Conservation (phyloP, 2,888 invertebrate genomes). For the Ceraclea dissimilis region DNA sequence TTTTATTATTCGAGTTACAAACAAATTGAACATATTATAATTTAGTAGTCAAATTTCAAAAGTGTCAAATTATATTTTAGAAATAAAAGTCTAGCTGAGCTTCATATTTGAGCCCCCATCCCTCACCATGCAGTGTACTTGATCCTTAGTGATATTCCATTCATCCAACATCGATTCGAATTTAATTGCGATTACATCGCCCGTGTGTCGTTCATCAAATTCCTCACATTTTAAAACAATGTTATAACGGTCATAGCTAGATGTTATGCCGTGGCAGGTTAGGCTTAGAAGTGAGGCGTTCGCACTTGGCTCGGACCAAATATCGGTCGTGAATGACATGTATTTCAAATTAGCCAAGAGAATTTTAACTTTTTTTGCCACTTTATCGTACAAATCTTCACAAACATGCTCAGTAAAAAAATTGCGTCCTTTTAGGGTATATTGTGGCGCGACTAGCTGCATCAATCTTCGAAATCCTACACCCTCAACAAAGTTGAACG, state of each 20-base stretch:
- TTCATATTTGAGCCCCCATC: slow-evolving; percentile 3
- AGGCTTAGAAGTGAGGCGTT: slow-evolving; percentile 1
- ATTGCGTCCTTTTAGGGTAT: slow-evolving; percentile 1
- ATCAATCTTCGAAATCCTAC: slow-evolving; percentile 1
- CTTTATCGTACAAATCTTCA: not conserved
- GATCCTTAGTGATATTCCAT: not conserved
- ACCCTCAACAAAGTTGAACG: slow-evolving; percentile 2
- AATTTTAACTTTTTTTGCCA: slow-evolving; percentile 1
- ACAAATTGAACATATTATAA: too few species aligned
- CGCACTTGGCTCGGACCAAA: slow-evolving; percentile 2
- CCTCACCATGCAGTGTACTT: not conserved
- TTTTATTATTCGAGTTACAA: too few species aligned
- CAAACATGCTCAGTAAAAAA: slow-evolving; percentile 3
- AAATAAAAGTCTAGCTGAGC: too few species aligned
- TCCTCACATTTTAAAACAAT: slow-evolving; percentile 2
- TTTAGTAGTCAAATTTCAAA: too few species aligned
- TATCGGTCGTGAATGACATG: slow-evolving; percentile 2
- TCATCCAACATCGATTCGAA: not conserved
- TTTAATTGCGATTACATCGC: not conserved
- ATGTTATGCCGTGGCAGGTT: not conserved
- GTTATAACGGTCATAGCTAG: not conserved
- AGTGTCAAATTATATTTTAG: too few species aligned
- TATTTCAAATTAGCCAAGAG: not conserved
- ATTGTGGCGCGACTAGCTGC: not conserved
- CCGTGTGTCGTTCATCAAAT: not conserved